These are phyloP conservation scores for Campylorhamphus procurvoides DNA, from an alignment of 2,113 vertebrate species.

Conservation along the genomic window DNA sequence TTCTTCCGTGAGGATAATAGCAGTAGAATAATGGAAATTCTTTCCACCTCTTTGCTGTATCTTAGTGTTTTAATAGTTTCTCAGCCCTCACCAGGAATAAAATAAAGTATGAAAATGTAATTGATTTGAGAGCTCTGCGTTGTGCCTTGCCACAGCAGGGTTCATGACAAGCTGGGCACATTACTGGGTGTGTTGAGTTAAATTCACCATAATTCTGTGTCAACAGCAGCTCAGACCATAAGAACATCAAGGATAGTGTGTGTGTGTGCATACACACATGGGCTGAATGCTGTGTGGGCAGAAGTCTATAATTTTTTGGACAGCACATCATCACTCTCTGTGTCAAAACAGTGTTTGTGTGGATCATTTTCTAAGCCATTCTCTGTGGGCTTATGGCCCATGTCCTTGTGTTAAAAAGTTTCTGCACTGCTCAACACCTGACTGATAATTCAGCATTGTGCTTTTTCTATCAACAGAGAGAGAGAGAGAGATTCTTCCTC, in stretches of 20 bases:
- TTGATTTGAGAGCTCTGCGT: background rate
- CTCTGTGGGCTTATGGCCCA: background rate
- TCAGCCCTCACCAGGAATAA: background rate
- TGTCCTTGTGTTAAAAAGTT: background rate
- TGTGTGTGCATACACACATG: accelerated
- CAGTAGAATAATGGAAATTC: background rate
- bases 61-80: background rate
- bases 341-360: background rate
- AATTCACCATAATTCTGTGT: background rate
- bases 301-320: background rate
- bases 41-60: background rate
- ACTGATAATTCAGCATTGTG: background rate
- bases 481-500: background rate
- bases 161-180: background rate
- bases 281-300: background rate
- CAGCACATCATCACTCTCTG: background rate
- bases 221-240: background rate
- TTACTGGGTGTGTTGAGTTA: background rate
- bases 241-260: background rate
- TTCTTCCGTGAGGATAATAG: background rate
- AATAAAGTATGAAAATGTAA: background rate
- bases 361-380: background rate
- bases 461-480: background rate
- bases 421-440: background rate
- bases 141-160: background rate